phyloP scores from a whole-genome alignment of 1,140 invertebrate species.

The Lepidostoma basale region DNA sequence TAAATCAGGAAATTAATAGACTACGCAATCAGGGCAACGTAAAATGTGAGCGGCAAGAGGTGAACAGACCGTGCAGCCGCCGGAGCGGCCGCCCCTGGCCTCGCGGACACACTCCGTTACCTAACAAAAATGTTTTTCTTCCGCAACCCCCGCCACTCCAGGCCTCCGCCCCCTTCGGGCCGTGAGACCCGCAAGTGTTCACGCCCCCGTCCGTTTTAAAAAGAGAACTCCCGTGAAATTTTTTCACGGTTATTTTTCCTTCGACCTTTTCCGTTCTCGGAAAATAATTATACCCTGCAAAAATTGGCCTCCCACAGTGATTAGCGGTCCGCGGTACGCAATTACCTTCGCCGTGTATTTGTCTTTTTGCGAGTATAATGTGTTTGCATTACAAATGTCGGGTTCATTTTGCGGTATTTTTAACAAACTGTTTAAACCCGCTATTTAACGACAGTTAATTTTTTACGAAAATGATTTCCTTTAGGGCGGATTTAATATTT shows the following conservation, averaged over 20 bases:
- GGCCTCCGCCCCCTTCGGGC: neutral
- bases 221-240: slow-evolving; percentile 7
- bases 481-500: too few relatives aligned
- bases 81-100: too few relatives aligned
- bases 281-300: slow-evolving; percentile 21
- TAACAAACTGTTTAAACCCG: slow-evolving; percentile 6
- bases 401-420: slow-evolving; percentile 1
- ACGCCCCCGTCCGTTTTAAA: slow-evolving; percentile 19
- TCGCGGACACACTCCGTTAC: slow-evolving; percentile 45
- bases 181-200: slow-evolving; percentile 32
- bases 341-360: slow-evolving; percentile 18
- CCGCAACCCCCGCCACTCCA: neutral
- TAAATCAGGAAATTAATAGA: too few relatives aligned
- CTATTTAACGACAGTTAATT: too few relatives aligned
- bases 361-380: slow-evolving; percentile 11
- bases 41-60: too few relatives aligned
- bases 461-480: too few relatives aligned
- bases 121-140: slow-evolving; percentile 39
- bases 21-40: too few relatives aligned
- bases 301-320: slow-evolving; percentile 1
- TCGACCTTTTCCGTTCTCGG: slow-evolving; percentile 11
- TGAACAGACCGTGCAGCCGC: too few relatives aligned
- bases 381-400: neutral
- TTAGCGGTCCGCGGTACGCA: neutral
- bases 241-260: slow-evolving; percentile 18